Evolutionary conservation across 2,888 invertebrate species (phyloP).

Genomic region (Erebia palarica): DNA sequence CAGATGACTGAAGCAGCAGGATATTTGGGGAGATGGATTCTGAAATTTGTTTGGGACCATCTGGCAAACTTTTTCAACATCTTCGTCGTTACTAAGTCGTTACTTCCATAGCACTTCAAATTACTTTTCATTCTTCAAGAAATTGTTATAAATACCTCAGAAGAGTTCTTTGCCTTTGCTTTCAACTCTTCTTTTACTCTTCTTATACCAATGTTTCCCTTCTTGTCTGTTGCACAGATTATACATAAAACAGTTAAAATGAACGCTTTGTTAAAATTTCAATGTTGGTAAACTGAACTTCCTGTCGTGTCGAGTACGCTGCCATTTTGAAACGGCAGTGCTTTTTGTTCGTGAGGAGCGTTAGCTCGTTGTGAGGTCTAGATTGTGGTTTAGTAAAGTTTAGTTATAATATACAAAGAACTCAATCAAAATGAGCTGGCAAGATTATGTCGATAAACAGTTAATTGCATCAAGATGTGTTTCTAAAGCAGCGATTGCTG

Average conservation of each 20-base stretch:
- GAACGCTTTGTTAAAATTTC: slow-evolving; percentile 41
- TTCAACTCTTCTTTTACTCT: too few relatives aligned
- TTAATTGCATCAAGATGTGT: slow-evolving; percentile 97
- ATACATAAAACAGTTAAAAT: not conserved
- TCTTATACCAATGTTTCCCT: too few relatives aligned
- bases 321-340: slow-evolving; percentile 82
- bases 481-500: slow-evolving; percentile 96
- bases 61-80: too few relatives aligned
- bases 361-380: slow-evolving; percentile 78
- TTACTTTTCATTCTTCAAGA: too few relatives aligned
- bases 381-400: slow-evolving; percentile 77
- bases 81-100: too few relatives aligned
- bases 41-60: too few relatives aligned
- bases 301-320: slow-evolving; percentile 71
- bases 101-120: too few relatives aligned
- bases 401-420: slow-evolving; percentile 80
- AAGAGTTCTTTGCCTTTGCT: too few relatives aligned
- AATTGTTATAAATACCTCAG: too few relatives aligned
- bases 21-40: too few relatives aligned
- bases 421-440: slow-evolving; percentile 94
- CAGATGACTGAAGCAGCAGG: too few relatives aligned
- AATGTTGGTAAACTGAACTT: slow-evolving; percentile 59
- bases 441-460: slow-evolving; percentile 99
- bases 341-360: slow-evolving; percentile 83
- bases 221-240: not conserved